Evolutionary conservation across 2,113 vertebrate species (phyloP).

Genomic region (Oenanthe melanoleuca): DNA sequence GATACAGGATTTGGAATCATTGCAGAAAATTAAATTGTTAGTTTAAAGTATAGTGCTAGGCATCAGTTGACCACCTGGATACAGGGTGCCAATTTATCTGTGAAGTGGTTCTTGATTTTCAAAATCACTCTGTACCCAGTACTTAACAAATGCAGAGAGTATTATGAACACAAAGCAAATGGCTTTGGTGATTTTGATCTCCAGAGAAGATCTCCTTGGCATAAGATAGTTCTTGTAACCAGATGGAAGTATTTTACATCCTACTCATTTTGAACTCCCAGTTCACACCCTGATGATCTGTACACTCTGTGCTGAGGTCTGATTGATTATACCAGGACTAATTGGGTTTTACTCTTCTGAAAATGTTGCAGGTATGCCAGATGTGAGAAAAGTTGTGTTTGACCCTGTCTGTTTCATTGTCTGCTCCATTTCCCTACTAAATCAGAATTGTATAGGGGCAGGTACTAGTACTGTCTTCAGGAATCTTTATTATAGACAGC

Average conservation of each 20-base stretch:
- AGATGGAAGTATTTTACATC: neutral
- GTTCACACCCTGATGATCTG: neutral
- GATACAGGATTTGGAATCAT: neutral
- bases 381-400: conserved; percentile 1
- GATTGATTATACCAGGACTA: conserved; percentile 12
- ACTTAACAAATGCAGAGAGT: neutral
- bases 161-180: neutral
- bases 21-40: neutral
- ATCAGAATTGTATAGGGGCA: neutral
- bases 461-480: neutral
- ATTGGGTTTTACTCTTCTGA: neutral
- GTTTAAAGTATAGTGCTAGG: neutral
- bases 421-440: neutral
- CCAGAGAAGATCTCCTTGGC: neutral
- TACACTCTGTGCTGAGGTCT: neutral
- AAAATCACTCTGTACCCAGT: neutral
- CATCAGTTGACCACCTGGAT: neutral
- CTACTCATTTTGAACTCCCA: neutral
- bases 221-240: neutral
- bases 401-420: neutral
- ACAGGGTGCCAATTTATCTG: neutral
- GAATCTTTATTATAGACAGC: conserved; percentile 1
- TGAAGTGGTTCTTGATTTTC: neutral
- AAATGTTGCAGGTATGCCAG: neutral
- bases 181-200: neutral